phyloP scores from a whole-genome alignment of 2,113 vertebrate species.

The Chrysochloris asiatica region DNA sequence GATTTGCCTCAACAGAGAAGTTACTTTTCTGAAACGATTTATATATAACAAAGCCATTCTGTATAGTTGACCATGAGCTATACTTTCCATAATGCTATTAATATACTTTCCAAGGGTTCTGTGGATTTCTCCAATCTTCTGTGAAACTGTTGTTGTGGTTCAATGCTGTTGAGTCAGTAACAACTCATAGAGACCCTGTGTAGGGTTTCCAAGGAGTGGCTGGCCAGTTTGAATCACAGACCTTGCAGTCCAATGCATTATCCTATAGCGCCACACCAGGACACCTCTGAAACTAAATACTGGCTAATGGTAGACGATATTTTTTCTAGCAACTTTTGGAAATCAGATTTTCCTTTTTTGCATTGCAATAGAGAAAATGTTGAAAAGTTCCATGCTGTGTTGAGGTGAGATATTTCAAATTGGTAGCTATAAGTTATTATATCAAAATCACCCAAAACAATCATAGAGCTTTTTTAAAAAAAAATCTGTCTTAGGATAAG shows the following conservation, averaged over 20 bases:
- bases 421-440: neutral
- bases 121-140: neutral
- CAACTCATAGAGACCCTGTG: too few species aligned
- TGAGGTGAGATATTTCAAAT: neutral
- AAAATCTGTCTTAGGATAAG: neutral
- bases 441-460: neutral
- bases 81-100: too few species aligned
- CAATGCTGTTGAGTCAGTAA: too few species aligned
- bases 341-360: slow-evolving; percentile 3
- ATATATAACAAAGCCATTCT: too few species aligned
- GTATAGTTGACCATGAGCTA: neutral
- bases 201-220: too few species aligned
- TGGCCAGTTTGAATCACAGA: too few species aligned
- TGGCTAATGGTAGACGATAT: neutral
- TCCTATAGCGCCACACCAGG: too few species aligned
- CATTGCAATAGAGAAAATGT: neutral
- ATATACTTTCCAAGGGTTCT: neutral
- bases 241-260: too few species aligned
- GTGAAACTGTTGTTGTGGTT: too few species aligned
- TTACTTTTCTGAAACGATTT: neutral
- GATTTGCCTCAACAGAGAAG: neutral
- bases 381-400: neutral
- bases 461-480: neutral
- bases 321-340: neutral
- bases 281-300: neutral